Base-by-base conservation (phyloP, 2,113 vertebrate species). In the Ariopsis seemanni region DNA sequence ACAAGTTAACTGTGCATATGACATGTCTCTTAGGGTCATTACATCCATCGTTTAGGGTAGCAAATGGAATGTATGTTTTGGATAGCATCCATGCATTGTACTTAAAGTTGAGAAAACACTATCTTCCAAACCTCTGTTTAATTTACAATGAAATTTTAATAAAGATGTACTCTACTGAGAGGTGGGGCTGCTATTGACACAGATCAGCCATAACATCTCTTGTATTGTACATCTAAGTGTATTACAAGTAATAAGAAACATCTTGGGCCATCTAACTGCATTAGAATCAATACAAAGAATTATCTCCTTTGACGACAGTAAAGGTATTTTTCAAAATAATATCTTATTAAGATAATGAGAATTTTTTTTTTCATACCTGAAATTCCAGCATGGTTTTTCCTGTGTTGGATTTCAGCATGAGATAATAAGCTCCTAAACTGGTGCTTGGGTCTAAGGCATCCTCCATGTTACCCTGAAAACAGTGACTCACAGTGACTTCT, bases 341-440 rank as follows among this genome's bases (percentile, higher is more conserved):
- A 22, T 60, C 0, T 53, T 63, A 53, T 15, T 15, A 52, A 10
- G 75, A 34, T 22, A 85, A 15, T 52, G 30, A 20, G 58, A 62
- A 30, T 79, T 48, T 52, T 69, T n/a, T 42, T 86, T 62, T 67
- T 50, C 87, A 67, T 93, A 98, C 97, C 96, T 98, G 97, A 91
- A 98, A 98, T 92, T 98, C 96, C 90, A 98, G 93, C 97, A 98
- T 97, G 20, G 96, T 97, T 92, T 94, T 96, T 80, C 97, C 97
- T 85, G 93, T 93, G 88, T 96, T 97, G 52, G 96, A 94, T 87
- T 96, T 94, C 89, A 98, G 83, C 95, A 98, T 96, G 87, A 97
- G 93, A 89, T 95, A 95, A 89, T 97, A 98, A 82, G 96, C 96
- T 87, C 97, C 97, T 22, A 98, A 92, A 85, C 97, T 98, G 79